Conservation (phyloP, 2,888 invertebrate genomes). For the Limnephilus rhombicus region DNA sequence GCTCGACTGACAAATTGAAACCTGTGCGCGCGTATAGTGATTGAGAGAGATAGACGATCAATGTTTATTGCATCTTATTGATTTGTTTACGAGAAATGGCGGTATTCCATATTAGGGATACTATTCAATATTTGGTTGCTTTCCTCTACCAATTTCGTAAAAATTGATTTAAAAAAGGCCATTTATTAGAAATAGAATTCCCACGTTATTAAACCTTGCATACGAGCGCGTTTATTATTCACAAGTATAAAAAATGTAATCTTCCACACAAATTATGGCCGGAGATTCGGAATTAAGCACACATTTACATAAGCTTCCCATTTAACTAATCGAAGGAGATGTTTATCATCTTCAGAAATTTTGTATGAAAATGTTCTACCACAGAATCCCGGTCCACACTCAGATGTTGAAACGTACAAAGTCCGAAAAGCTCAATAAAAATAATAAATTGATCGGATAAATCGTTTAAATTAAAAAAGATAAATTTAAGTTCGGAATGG, state of each 20-base stretch:
- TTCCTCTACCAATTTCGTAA: not conserved
- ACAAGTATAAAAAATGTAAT: not conserved
- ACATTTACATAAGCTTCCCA: not conserved
- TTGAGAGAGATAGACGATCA: no score
- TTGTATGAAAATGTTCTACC: not conserved
- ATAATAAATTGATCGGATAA: not conserved
- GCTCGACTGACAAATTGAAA: no score
- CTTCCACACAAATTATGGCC: not conserved
- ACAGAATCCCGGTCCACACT: not conserved
- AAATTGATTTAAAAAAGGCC: not conserved
- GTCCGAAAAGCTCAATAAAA: not conserved
- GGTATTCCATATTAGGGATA: no score
- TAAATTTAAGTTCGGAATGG: not conserved
- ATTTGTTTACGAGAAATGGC: no score
- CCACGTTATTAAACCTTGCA: not conserved
- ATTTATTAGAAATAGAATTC: not conserved
- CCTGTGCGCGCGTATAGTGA: no score
- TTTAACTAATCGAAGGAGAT: constrained; percentile 1
- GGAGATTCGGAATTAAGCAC: not conserved
- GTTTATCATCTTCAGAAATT: not conserved
- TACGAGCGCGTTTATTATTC: not conserved
- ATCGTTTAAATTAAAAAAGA: not conserved
- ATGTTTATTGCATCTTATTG: no score
- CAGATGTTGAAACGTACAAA: not conserved
- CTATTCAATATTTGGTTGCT: no score